Evolutionary conservation across 2,113 vertebrate genomes (phyloP).

Genomic region (Cyanoderma ruficeps): DNA sequence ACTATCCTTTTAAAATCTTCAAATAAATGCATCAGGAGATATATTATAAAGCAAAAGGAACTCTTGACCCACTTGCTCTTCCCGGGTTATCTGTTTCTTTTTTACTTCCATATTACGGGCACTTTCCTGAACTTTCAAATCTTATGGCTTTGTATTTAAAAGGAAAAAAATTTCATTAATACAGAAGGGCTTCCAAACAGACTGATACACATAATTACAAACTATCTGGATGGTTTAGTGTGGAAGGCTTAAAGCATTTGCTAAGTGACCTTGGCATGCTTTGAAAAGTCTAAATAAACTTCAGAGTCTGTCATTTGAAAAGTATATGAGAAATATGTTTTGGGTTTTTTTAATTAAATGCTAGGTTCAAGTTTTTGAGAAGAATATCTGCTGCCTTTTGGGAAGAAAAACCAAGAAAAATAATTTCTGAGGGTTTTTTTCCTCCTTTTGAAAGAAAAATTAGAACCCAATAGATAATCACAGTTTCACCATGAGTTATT

Average conservation of each 20-base stretch:
- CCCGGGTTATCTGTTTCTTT: neutral
- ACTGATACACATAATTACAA: neutral
- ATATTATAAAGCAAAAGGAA: neutral
- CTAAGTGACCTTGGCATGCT: neutral
- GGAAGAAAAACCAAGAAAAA: constrained; percentile 47
- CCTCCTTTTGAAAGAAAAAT: constrained; percentile 60
- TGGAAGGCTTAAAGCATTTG: neutral
- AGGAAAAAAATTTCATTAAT: neutral
- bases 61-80: neutral
- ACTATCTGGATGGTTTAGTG: neutral
- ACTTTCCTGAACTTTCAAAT: neutral
- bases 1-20: neutral
- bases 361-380: neutral
- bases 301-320: neutral
- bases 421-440: neutral
- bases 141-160: neutral
- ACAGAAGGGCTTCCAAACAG: neutral
- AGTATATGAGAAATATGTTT: neutral
- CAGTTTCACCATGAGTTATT: constrained; percentile 72
- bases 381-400: neutral
- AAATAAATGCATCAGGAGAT: neutral
- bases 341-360: fast-evolving
- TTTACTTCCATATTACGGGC: neutral
- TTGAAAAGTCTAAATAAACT: neutral
- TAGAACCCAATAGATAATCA: constrained; percentile 68